Conservation (phyloP, 2,113 vertebrate genomes). For the Pedionomus torquatus region DNA sequence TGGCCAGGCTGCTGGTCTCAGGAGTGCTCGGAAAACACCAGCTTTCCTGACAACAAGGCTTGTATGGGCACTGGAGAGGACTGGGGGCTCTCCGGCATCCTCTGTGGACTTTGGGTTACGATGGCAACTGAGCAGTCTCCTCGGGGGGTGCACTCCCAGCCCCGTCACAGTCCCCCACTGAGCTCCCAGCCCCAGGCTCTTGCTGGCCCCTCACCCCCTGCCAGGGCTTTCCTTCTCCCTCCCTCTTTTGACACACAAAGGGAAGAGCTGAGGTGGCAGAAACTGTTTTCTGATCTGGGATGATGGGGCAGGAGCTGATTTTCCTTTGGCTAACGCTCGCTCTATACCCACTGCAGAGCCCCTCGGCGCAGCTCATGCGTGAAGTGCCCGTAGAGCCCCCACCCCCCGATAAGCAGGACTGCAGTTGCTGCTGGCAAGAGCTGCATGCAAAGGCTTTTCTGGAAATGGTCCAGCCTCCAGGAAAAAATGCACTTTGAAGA, state of each 20-base stretch:
- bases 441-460: background rate
- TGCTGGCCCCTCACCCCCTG: background rate
- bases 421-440: background rate
- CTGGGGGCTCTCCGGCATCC: background rate
- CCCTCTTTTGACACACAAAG: background rate
- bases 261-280: background rate
- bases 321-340: background rate
- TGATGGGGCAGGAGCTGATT: background rate
- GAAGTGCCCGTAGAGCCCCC: background rate
- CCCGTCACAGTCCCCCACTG: rapidly evolving
- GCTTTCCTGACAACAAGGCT: background rate
- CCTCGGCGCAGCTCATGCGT: background rate
- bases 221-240: background rate
- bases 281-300: background rate
- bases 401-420: background rate
- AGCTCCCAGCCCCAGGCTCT: background rate
- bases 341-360: background rate
- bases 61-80: rapidly evolving
- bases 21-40: rapidly evolving
- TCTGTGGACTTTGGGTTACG: rapidly evolving
- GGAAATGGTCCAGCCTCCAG: background rate
- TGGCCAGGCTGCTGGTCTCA: background rate
- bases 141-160: background rate
- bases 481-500: background rate
- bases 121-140: background rate